Percentiles rank a stretch among this genome's conserved stretches.
phyloP scores from a whole-genome alignment of 2,797 vertebrate genomes.

The Pipistrellus kuhlii region DNA sequence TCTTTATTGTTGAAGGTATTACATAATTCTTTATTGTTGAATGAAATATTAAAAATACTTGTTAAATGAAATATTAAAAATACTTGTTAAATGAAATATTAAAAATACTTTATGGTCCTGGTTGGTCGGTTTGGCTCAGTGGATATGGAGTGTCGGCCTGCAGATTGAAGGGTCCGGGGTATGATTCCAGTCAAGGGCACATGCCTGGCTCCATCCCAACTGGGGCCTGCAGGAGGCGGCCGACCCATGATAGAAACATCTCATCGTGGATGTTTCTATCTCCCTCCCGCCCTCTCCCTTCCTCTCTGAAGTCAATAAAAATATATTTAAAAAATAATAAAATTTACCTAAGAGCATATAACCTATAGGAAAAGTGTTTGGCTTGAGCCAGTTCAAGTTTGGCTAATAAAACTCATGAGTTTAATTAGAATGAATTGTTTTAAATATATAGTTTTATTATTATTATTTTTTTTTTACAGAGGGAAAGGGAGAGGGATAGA shows the following conservation, averaged over 20 bases:
- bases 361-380: constrained; percentile 40
- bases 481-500: too few relatives aligned
- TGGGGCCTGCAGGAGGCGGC: too few relatives aligned
- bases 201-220: neutral
- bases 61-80: constrained; percentile 49
- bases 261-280: too few relatives aligned
- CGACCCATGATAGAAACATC: too few relatives aligned
- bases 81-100: constrained; percentile 28
- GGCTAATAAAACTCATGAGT: constrained; percentile 43
- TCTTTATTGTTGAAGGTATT: too few relatives aligned
- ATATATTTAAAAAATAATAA: neutral
- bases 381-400: constrained; percentile 43
- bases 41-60: constrained; percentile 50
- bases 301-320: too few relatives aligned
- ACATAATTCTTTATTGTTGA: too few relatives aligned
- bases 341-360: constrained; percentile 28
- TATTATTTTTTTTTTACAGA: too few relatives aligned
- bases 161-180: too few relatives aligned
- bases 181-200: neutral
- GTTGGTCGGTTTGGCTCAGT: neutral
- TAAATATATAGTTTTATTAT: too few relatives aligned
- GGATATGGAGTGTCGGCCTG: neutral
- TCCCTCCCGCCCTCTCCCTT: too few relatives aligned
- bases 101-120: neutral
- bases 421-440: constrained; percentile 52